Conservation (phyloP, 2,797 vertebrate species). For the Leptoclinus maculatus region DNA sequence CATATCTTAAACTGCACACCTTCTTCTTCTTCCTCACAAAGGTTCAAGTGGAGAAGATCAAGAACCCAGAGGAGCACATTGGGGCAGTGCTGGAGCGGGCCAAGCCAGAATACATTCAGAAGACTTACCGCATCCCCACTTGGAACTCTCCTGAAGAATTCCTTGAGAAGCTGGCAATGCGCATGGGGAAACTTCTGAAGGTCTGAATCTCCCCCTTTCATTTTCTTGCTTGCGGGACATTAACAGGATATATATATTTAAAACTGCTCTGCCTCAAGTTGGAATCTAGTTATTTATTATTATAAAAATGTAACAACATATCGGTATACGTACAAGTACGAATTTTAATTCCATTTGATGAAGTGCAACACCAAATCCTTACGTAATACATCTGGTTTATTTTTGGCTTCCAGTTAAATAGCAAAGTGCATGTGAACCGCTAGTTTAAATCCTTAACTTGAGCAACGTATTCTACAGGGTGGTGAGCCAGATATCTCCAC, state of each 20-base stretch:
- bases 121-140: constrained; percentile 93
- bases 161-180: constrained; percentile 94
- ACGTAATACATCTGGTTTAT: not conserved
- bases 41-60: constrained; percentile 99
- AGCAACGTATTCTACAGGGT: constrained; percentile 82
- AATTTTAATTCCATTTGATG: constrained; percentile 4
- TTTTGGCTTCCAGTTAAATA: not conserved
- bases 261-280: not conserved
- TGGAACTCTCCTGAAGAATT: constrained; percentile 93
- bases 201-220: constrained; percentile 71
- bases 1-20: not conserved
- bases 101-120: constrained; percentile 95
- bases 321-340: not conserved
- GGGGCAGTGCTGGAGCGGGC: constrained; percentile 92
- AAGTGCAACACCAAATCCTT: constrained; percentile 4
- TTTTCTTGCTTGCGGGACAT: constrained; percentile 1
- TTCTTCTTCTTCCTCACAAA: constrained; percentile 56
- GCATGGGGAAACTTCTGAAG: constrained; percentile 95
- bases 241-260: not conserved
- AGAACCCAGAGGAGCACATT: constrained; percentile 94
- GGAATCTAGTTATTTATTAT: not conserved
- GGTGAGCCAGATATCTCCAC: constrained; percentile 95
- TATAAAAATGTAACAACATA: not conserved
- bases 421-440: not conserved
- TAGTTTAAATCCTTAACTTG: not conserved